Conservation (phyloP, 1,140 invertebrate genomes). For the Stenopsyche tienmushanensis region DNA sequence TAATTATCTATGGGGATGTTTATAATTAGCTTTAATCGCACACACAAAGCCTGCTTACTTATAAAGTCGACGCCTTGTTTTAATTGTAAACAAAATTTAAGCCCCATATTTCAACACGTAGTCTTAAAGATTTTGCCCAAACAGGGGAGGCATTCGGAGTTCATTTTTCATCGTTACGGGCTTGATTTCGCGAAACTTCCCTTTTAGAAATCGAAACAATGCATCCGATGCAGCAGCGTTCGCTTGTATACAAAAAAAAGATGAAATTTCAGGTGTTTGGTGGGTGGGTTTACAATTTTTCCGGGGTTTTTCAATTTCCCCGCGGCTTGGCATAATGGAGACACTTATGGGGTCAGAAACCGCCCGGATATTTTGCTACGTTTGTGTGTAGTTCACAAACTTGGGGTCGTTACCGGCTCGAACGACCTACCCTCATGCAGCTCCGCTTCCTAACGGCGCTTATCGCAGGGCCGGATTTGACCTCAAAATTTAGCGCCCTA, state of each 20-base stretch:
- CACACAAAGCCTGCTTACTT: too few species aligned
- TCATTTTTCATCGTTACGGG: not conserved
- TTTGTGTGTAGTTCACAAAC: too few species aligned
- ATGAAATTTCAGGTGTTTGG: not conserved
- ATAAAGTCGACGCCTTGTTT: too few species aligned
- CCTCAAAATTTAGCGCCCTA: constrained; percentile 4
- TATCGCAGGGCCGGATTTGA: constrained; percentile 5
- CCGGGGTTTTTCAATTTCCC: not conserved
- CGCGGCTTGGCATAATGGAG: not conserved
- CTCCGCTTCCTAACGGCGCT: constrained; percentile 8
- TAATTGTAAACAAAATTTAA: too few species aligned
- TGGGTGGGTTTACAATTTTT: not conserved
- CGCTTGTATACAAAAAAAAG: too few species aligned
- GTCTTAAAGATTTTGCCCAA: too few species aligned
- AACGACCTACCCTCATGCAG: not conserved
- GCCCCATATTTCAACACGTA: too few species aligned
- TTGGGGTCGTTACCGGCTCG: constrained; percentile 19
- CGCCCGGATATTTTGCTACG: not conserved
- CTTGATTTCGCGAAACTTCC: not conserved
- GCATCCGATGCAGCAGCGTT: not conserved
- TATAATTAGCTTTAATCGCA: too few species aligned
- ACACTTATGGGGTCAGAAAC: not conserved
- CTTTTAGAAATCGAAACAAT: not conserved
- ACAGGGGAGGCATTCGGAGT: too few species aligned
- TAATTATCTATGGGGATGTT: too few species aligned